A percentile compares a stretch with the other conserved stretches of the same genome.
Evolutionary conservation across 2,797 vertebrate genomes (phyloP).

Genomic region (Enteromius trimaculatus): DNA sequence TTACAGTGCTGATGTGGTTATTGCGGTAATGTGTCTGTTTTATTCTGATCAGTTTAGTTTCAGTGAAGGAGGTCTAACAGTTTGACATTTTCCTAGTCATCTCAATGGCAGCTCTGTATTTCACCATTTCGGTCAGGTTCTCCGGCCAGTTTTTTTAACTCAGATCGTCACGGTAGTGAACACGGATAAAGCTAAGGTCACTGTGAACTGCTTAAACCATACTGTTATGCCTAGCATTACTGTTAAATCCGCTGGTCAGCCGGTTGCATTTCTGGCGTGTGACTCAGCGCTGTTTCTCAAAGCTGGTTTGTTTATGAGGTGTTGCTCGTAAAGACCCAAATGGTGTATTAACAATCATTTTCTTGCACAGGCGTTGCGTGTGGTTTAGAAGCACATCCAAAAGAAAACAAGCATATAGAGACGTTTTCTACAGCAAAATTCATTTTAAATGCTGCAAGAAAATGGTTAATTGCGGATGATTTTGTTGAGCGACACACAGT

Average conservation of each 20-base stretch:
- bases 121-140: neutral
- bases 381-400: constrained; percentile 58
- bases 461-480: neutral
- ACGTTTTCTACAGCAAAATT: neutral
- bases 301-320: constrained; percentile 79
- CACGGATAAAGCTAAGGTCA: constrained; percentile 20
- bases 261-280: constrained; percentile 71
- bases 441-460: neutral
- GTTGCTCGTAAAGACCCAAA: constrained; percentile 77
- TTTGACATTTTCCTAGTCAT: neutral
- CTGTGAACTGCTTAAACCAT: constrained; percentile 11
- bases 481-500: constrained; percentile 15
- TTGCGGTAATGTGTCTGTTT: constrained; percentile 6
- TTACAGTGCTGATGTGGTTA: constrained; percentile 26
- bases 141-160: constrained; percentile 8
- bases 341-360: constrained; percentile 78
- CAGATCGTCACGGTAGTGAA: neutral
- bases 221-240: constrained; percentile 43
- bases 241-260: constrained; percentile 61
- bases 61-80: constrained; percentile 17
- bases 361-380: constrained; percentile 75
- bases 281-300: constrained; percentile 75
- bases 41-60: constrained; percentile 16
- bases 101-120: constrained; percentile 3
- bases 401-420: constrained; percentile 39